These are phyloP conservation scores for Apotomis capreana DNA, from an alignment of 2,888 invertebrate genomes.

Conservation along the genomic window DNA sequence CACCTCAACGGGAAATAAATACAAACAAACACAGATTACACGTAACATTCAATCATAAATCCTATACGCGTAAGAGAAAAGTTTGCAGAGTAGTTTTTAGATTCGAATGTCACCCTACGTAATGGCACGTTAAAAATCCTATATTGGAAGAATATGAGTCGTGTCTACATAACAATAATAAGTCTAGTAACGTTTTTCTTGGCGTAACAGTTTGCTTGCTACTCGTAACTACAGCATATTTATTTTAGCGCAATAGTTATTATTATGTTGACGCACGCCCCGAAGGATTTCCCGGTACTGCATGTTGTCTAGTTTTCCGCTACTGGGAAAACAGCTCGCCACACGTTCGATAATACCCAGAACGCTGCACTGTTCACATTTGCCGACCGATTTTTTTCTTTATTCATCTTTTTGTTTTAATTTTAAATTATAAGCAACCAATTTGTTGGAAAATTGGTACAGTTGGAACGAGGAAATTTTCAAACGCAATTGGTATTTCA, in stretches of 20 bases:
- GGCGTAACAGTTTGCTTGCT: not conserved
- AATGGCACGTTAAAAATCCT: too few species aligned
- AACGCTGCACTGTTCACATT: not conserved
- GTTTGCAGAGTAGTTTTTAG: too few species aligned
- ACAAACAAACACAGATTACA: too few species aligned
- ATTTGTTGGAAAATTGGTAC: too few species aligned
- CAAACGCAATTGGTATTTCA: too few species aligned
- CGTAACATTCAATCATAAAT: too few species aligned
- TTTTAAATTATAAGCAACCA: too few species aligned
- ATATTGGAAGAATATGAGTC: not conserved
- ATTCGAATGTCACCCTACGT: too few species aligned
- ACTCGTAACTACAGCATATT: not conserved
- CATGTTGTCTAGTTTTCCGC: slow-evolving; percentile 18
- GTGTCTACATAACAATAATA: not conserved
- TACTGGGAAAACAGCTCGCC: slow-evolving; percentile 8
- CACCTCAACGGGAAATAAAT: too few species aligned
- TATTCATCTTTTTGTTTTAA: too few species aligned
- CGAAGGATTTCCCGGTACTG: slow-evolving; percentile 15
- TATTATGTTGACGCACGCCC: slow-evolving; percentile 8
- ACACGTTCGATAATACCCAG: slow-evolving; percentile 7
- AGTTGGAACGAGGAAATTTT: too few species aligned
- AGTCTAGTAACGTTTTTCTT: not conserved
- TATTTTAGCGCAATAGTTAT: slow-evolving; percentile 16
- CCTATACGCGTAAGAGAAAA: too few species aligned
- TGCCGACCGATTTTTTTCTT: not conserved